Percentiles rank a stretch among this genome's conserved stretches.
These are phyloP conservation scores for Dusona sp. DNA, from an alignment of 2,888 invertebrate genomes.

Conservation along the genomic window DNA sequence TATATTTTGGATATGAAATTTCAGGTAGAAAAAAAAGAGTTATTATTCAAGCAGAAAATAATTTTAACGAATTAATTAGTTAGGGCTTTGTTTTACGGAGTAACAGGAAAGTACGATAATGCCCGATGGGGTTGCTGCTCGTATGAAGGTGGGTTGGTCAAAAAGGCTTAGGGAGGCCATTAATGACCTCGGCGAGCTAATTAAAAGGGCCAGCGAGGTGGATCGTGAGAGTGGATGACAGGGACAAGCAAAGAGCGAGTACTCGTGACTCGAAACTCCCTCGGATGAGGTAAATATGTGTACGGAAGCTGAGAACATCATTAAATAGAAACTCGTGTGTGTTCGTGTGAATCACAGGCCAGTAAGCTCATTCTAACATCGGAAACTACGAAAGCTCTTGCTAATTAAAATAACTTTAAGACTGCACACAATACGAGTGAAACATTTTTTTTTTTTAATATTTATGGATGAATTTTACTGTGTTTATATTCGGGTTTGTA, in stretches of 20 bases:
- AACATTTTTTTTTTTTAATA: too few relatives aligned
- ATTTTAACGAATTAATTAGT: neutral
- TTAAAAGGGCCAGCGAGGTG: conserved; percentile 63
- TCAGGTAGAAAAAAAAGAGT: neutral
- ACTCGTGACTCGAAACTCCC: conserved; percentile 34
- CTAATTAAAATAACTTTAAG: neutral
- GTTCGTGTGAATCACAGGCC: neutral
- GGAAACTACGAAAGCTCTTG: neutral
- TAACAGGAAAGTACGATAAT: conserved; percentile 35
- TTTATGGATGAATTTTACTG: neutral
- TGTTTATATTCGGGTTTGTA: neutral
- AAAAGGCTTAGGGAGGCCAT: conserved; percentile 33
- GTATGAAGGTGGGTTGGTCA: conserved; percentile 4
- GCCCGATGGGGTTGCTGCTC: conserved; percentile 30
- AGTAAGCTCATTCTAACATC: neutral
- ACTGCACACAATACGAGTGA: neutral
- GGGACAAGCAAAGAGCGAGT: conserved; percentile 31
- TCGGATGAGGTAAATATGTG: conserved; percentile 8
- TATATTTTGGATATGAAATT: neutral
- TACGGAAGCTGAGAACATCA: conserved; percentile 10
- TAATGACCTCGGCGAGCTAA: conserved; percentile 66
- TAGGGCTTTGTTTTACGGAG: neutral
- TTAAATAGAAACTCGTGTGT: neutral
- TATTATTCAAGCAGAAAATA: neutral
- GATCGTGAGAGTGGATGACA: conserved; percentile 56